Evolutionary conservation across 2,888 invertebrate species (phyloP).

Genomic region (Thecophora atra): DNA sequence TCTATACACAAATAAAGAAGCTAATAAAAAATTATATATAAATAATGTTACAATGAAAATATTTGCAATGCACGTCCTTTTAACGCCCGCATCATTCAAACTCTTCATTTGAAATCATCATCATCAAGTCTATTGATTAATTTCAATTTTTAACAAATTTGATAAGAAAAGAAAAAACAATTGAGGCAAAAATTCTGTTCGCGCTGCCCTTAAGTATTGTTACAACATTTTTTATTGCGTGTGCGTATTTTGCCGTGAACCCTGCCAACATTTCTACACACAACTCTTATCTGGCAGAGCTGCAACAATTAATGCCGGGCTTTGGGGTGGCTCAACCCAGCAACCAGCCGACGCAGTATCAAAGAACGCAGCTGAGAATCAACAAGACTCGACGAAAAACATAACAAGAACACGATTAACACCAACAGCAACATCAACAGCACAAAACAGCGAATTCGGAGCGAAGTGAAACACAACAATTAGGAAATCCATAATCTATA

Average conservation of each 20-base stretch:
- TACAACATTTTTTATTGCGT: not conserved
- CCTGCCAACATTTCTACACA: not conserved
- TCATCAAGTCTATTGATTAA: no score
- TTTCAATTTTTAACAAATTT: no score
- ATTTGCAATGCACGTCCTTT: no score
- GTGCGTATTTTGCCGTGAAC: not conserved
- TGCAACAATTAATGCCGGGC: not conserved
- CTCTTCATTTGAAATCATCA: no score
- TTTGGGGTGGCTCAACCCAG: not conserved
- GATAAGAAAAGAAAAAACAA: not conserved
- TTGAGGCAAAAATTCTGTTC: not conserved
- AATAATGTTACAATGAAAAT: no score
- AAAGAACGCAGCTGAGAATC: slow-evolving; percentile 8
- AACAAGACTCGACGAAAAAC: not conserved
- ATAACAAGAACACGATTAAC: not conserved
- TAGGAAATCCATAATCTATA: slow-evolving; percentile 30
- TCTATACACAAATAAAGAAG: no score
- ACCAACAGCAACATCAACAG: slow-evolving; percentile 11
- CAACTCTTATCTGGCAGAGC: slow-evolving; percentile 12
- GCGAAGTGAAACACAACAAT: slow-evolving; percentile 3
- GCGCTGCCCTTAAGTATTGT: not conserved
- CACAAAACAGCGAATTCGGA: slow-evolving; percentile 15
- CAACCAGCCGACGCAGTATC: not conserved
- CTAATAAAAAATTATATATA: no score
- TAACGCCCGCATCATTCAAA: no score